Evolutionary conservation across 2,888 invertebrate genomes (phyloP).

Genomic region (Tribolium freemani): DNA sequence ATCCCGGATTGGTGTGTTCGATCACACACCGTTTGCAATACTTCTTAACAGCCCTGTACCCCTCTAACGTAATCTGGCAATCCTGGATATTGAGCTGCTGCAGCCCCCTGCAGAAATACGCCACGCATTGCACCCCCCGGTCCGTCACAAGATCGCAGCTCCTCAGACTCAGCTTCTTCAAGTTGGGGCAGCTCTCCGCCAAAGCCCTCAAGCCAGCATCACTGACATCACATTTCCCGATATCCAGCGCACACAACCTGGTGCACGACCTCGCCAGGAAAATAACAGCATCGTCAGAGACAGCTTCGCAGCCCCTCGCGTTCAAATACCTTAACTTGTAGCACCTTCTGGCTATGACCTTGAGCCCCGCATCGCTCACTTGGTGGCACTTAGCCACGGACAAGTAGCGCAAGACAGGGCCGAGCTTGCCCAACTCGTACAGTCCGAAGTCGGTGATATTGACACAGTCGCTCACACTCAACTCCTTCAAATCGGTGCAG

Average conservation of each 20-base stretch:
- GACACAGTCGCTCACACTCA: slow-evolving; percentile 91
- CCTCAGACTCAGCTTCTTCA: slow-evolving; percentile 90
- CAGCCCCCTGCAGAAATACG: slow-evolving; percentile 90
- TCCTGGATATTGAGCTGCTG: slow-evolving; percentile 95
- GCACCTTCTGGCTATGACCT: slow-evolving; percentile 89
- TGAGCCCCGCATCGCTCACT: slow-evolving; percentile 90
- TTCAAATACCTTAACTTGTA: slow-evolving; percentile 92
- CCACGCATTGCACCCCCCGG: slow-evolving; percentile 88
- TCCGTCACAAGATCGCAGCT: slow-evolving; percentile 94
- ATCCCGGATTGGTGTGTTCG: slow-evolving; percentile 95
- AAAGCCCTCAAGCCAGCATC: slow-evolving; percentile 89
- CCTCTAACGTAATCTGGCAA: slow-evolving; percentile 90
- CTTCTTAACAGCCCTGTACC: slow-evolving; percentile 92
- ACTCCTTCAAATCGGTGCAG: slow-evolving; percentile 85
- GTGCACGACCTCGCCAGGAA: slow-evolving; percentile 89
- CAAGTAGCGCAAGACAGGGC: slow-evolving; percentile 90
- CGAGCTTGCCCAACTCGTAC: slow-evolving; percentile 89
- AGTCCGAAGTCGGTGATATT: slow-evolving; percentile 92
- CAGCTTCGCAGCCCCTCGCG: slow-evolving; percentile 92
- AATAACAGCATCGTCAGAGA: slow-evolving; percentile 93
- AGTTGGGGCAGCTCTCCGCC: slow-evolving; percentile 90
- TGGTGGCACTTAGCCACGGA: slow-evolving; percentile 95
- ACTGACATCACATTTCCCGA: slow-evolving; percentile 94
- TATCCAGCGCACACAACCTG: slow-evolving; percentile 86
- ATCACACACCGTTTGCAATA: slow-evolving; percentile 94